Base-by-base conservation (phyloP, 2,797 vertebrate species). In the Amblyopsis hoosieri region DNA sequence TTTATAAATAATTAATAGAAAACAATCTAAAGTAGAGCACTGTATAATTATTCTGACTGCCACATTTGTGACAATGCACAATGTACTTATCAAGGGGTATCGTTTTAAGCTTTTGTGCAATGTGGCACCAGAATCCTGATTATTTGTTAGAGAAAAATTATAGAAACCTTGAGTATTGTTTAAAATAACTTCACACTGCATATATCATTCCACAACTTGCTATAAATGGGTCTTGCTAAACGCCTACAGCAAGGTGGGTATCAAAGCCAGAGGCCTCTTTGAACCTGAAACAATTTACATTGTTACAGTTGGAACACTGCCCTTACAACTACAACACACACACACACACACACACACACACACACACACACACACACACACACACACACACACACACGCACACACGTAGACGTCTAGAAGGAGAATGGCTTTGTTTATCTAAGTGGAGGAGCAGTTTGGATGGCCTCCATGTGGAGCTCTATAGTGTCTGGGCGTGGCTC, bases 221-320 rank as follows among this genome's bases (percentile, higher is more conserved):
- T 83, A 84, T 81, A 87, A 83, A 82, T 81, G 78, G 81, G 17
- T 8, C 46, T 63, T 13, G 63, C 69, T 73, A 23, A 69, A 71
- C 79, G 75, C 75, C 74, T 81, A 72, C 66, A 73, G 75, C 77
- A 67, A 67, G 76, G 76, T 80, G 81, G 79, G 82, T 75, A 67
- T 74, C 63, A 84, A 67, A 74, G 82, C 56, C 71, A 72, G 55
- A 79, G 73, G 53, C 52, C 62, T 80, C 80, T 87, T 85, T 86
- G 77, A 89, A 87, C 78, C 78, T 83, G 68, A 75, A 86, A 85
- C 84, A 82, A 85, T 86, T 85, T 77, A 83, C 84, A 88, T 88
- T 87, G 82, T 85, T 90, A 80, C 78, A 84, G 71, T 83, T 88
- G 83, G 84, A 84, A 63, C 23, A 0, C 60, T 76, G 83, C 82